phyloP scores from a whole-genome alignment of 2,113 vertebrate species.

The Electrona antarctica region DNA sequence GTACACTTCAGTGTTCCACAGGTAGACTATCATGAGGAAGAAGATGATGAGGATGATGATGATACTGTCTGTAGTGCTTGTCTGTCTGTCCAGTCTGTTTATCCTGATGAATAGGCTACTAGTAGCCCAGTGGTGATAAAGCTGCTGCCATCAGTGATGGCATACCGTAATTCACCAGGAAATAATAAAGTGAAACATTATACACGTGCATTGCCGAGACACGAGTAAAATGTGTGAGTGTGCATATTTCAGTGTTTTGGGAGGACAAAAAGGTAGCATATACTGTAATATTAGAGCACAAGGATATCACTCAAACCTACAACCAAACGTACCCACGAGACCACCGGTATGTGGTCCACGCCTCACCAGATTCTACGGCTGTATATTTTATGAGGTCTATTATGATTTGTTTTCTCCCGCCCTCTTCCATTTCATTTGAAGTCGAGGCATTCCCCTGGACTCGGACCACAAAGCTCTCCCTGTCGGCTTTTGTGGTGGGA shows the following conservation, averaged over 20 bases:
- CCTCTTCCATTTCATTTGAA: slow-evolving; percentile 28
- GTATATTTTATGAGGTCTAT: slow-evolving; percentile 20
- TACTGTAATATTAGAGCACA: neutral
- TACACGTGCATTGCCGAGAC: neutral
- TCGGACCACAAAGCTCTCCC: slow-evolving; percentile 43
- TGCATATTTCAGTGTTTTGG: no score
- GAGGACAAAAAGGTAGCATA: neutral
- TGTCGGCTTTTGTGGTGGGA: slow-evolving; percentile 17
- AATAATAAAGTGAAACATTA: slow-evolving; percentile 25
- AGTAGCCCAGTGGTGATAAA: no score
- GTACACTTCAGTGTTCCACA: no score
- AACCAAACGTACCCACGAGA: neutral
- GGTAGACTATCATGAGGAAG: no score
- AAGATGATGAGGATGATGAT: no score
- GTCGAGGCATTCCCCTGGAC: slow-evolving; percentile 26
- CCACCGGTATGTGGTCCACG: slow-evolving; percentile 8
- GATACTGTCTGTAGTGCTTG: no score
- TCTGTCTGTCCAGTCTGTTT: no score
- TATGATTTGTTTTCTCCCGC: slow-evolving; percentile 19
- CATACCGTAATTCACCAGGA: neutral
- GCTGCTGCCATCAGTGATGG: no score
- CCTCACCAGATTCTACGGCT: slow-evolving; percentile 1
- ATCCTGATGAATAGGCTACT: no score
- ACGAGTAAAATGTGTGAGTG: no score
- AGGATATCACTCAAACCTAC: neutral